Percentiles rank a stretch among this genome's conserved stretches.
Conservation (phyloP, 2,113 vertebrate genomes). For the Hyperoodon ampullatus region DNA sequence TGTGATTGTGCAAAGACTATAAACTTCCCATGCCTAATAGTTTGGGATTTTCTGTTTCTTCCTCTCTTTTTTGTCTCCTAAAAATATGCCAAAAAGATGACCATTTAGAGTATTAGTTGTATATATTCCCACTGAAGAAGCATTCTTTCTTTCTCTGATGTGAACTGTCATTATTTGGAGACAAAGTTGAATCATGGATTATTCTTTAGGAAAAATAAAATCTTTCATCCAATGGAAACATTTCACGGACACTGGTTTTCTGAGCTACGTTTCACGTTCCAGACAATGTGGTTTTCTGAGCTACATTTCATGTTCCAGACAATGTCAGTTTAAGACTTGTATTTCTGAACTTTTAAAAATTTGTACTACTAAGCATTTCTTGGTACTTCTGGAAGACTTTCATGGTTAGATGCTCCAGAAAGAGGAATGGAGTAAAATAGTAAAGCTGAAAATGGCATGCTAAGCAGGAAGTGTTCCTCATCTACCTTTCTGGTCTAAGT, state of each 20-base stretch:
- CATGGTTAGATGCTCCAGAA: not conserved
- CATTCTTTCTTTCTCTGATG: not conserved
- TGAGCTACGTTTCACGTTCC: not conserved
- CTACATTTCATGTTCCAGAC: not conserved
- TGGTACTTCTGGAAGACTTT: not conserved
- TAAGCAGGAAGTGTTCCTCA: not conserved
- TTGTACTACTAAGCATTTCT: not conserved
- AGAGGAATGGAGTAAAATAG: not conserved
- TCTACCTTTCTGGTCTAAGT: not conserved
- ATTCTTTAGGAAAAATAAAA: not conserved
- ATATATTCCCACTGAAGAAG: not conserved
- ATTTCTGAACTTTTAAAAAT: not conserved
- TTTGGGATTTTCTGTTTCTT: not conserved
- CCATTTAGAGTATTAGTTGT: not conserved
- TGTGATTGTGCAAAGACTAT: not conserved
- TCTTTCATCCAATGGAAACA: not conserved
- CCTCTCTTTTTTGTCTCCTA: not conserved
- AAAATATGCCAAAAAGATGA: not conserved
- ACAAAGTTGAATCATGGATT: not conserved
- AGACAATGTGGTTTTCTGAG: not conserved
- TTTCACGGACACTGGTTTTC: not conserved
- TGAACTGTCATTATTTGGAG: not conserved
- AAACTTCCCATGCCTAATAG: conserved; percentile 8
- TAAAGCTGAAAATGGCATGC: not conserved
- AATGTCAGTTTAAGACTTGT: not conserved